Percentiles rank a stretch among this genome's conserved stretches.
Evolutionary conservation across 2,888 invertebrate species (phyloP).

Genomic region (Anthoptus insignis): DNA sequence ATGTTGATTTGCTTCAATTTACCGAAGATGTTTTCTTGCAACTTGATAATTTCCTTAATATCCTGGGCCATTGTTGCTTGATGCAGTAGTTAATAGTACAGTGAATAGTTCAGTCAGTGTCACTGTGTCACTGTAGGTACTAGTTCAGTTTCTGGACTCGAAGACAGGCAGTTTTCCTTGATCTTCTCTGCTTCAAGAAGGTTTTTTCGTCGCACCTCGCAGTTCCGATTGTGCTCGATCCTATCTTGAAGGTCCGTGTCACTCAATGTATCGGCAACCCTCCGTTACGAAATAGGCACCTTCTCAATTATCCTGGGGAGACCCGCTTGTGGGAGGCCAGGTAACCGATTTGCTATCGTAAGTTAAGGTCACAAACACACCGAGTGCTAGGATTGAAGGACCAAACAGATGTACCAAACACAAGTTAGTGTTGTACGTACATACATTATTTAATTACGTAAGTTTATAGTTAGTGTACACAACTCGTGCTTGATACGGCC

Average conservation of each 20-base stretch:
- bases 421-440: no score
- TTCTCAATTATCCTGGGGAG: slow-evolving; percentile 16
- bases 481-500: no score
- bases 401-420: no score
- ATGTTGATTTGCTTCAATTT: no score
- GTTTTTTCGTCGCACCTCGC: not conserved
- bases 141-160: slow-evolving; percentile 18
- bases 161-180: slow-evolving; percentile 13
- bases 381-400: not conserved
- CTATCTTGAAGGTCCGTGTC: slow-evolving; percentile 6
- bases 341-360: slow-evolving; percentile 5
- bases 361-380: slow-evolving; percentile 1
- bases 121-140: no score
- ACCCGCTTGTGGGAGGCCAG: slow-evolving; percentile 16
- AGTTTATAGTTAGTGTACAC: no score
- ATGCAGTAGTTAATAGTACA: no score
- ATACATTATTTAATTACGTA: no score
- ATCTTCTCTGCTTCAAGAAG: slow-evolving; percentile 10
- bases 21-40: no score
- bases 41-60: slow-evolving; percentile 29
- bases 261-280: slow-evolving; percentile 7
- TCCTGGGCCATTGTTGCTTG: slow-evolving; percentile 11
- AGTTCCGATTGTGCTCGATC: slow-evolving; percentile 7
- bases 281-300: slow-evolving; percentile 12
- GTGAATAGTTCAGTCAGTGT: no score